Base-by-base conservation (phyloP, 2,888 invertebrate species). In the Chymomyza amoena region DNA sequence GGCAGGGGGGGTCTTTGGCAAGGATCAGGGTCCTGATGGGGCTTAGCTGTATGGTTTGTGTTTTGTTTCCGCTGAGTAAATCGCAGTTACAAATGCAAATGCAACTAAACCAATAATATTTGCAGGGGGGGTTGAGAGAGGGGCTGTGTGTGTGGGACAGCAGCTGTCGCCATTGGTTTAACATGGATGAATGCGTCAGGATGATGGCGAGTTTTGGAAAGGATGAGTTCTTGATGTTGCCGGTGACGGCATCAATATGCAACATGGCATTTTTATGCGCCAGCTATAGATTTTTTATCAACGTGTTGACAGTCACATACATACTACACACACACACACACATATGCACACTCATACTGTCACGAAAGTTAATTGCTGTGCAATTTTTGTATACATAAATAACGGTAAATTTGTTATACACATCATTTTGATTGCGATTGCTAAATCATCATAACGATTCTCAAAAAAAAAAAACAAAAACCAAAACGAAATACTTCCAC, bases 91-190 rank as follows among this genome's bases (percentile, higher is more conserved):
- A 87, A 85, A 85, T 85, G 87, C 87, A 87, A 88, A 83, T 85
- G 87, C 76, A 79, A 87, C 84, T 88, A 88, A 88, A 84, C 88
- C 88, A 88, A 85, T 84, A 84, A 88, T 88, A 82, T 77, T 78
- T 66, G 59, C 59, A 25, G 52, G 61, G 28, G 45, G 39, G 69
- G 32, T 4, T 25, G 25, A 25, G 25, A 61, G 68, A 62, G 69
- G 28, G 61, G 36, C 10, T 10, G 25, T 63, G 28, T 28, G 59
- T 56, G 64, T 28, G 69, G 63, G 59, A 70, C 68, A 63, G 68
- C 67, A 70, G 69, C 68, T 76, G 78, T 72, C 69, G 71, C 77
- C 81, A 73, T 88, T 88, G 88, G 81, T 77, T 73, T 70, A 79
- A 67, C 66, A 72, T 70, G 73, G 71, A 54, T 62, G 71, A 50